Percentiles rank a stretch among this genome's conserved stretches.
These are phyloP conservation scores for Camponotus vicinus DNA, from an alignment of 1,140 invertebrate species.

Conservation along the genomic window DNA sequence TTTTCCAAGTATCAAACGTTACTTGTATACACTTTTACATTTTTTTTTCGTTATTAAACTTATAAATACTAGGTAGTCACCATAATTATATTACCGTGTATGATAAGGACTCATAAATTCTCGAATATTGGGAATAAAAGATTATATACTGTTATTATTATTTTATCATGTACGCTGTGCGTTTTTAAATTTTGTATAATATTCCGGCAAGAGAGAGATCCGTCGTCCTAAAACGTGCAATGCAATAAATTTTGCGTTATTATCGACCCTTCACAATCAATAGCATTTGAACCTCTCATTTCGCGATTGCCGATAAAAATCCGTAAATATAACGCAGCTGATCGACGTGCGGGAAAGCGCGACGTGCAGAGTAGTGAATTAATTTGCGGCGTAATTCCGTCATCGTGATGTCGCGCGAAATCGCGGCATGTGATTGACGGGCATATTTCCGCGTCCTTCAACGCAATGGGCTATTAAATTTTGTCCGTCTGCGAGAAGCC, in stretches of 20 bases:
- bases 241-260: constrained; percentile 38
- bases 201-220: background rate
- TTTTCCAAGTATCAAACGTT: background rate
- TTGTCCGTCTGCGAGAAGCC: constrained; percentile 13
- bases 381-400: constrained; percentile 58
- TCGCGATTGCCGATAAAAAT: constrained; percentile 42
- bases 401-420: constrained; percentile 47
- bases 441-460: constrained; percentile 49
- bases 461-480: constrained; percentile 51
- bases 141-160: constrained; percentile 13
- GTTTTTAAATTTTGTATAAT: background rate
- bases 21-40: constrained; percentile 11
- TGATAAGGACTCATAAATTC: background rate
- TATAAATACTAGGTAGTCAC: constrained; percentile 11
- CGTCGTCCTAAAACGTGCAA: background rate
- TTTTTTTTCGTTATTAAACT: constrained; percentile 16
- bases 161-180: background rate
- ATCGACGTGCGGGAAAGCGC: constrained; percentile 44
- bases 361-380: constrained; percentile 49
- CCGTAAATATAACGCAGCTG: constrained; percentile 40
- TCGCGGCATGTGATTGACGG: constrained; percentile 46
- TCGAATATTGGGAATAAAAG: background rate
- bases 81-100: background rate
- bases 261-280: constrained; percentile 32
- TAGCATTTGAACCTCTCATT: constrained; percentile 28